Evolutionary conservation across 2,797 vertebrate genomes (phyloP), one percentile per base, ranked within the genome.

Genomic region (Masticophis lateralis): DNA sequence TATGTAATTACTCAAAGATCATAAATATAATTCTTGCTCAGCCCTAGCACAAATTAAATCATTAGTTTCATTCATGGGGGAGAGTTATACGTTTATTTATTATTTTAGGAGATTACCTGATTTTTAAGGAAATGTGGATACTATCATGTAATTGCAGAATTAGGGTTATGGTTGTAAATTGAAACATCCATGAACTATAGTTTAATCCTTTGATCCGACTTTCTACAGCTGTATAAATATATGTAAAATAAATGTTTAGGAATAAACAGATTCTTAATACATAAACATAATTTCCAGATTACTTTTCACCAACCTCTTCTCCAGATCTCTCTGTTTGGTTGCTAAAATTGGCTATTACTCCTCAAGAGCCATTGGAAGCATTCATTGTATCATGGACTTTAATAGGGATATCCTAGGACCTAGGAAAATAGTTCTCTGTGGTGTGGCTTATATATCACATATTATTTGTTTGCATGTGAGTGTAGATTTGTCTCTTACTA

Each of bases 161-260:
- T 83, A 37, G 56, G 59, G 88, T 88, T 79, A 88, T 51, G 59
- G 27, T 53, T 86, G 51, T 11, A 27, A 61, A 32, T 61, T 86
- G 63, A 74, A 92, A 87, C 32, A 53, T 87, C 61, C 91, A 53
- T 87, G 63, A 92, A 94, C 60, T 93, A 91, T 89, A 87, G 22
- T 91, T 94, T 89, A 87, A 74, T 92, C 91, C 90, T 55, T 88
- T 92, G 89, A 94, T 93, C 47, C 47, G 92, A 92, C 32, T 94
- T 69, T 69, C 66, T 20, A 92, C 93, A 90, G 93, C 93, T 55
- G 37, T 69, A 88, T 0, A 0, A 47, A 87, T 88, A 79, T 96
- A 74, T 93, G 92, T 91, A 96, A 79, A 7, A 93, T 90, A 12
- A 20, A 69, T 1, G 0, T 60, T 43, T 55, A 93, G 89, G 63